Evolutionary conservation across 2,888 invertebrate genomes (phyloP).

Genomic region (Nysson spinosus): DNA sequence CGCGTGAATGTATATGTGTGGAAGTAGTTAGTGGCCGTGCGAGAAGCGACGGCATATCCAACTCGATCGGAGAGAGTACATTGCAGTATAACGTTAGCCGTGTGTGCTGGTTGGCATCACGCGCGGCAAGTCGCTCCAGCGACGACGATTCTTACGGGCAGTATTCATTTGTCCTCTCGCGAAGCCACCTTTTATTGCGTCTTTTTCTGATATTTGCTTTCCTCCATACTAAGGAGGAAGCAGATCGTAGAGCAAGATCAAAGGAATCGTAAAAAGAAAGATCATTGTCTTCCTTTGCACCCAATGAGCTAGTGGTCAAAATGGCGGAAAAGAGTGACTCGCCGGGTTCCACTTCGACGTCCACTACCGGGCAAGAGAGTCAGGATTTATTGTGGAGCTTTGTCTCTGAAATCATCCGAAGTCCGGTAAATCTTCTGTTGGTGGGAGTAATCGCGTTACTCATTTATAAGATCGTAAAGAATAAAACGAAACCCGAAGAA

Average conservation of each 20-base stretch:
- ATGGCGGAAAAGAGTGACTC: constrained; percentile 71
- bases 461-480: constrained; percentile 86
- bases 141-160: no score
- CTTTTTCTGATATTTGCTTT: not conserved
- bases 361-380: constrained; percentile 48
- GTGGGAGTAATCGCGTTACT: constrained; percentile 84
- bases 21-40: constrained; percentile 16
- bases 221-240: not conserved
- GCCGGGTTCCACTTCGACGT: constrained; percentile 60
- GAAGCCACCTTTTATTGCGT: not conserved
- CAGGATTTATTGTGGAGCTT: constrained; percentile 74
- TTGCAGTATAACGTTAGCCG: no score
- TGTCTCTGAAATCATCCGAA: constrained; percentile 82
- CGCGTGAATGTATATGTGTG: constrained; percentile 22
- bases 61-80: no score
- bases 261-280: no score
- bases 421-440: constrained; percentile 85
- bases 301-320: constrained; percentile 61
- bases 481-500: constrained; percentile 73
- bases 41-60: constrained; percentile 40
- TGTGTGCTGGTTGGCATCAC: no score
- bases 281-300: constrained; percentile 26
- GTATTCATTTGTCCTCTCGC: no score
- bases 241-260: not conserved
- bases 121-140: no score